Base-by-base conservation (phyloP, 2,113 vertebrate genomes). In the Bombycilla garrulus region DNA sequence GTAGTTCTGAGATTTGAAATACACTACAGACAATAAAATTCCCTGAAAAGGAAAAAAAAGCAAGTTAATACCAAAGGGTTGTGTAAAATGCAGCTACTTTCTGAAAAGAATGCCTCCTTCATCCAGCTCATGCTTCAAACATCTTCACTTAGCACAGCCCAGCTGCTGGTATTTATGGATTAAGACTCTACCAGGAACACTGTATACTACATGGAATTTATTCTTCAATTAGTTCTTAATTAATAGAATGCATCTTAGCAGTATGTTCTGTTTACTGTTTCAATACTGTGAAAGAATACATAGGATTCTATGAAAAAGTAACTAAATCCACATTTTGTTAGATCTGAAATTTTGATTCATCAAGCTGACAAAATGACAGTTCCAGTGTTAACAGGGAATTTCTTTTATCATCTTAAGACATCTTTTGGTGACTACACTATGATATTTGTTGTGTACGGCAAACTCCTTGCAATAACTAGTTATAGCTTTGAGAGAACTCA, bases 1-100 rank as follows among this genome's bases (percentile, higher is more conserved):
- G 89, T 94, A 95, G 84, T 93, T 81, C n/a, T 91, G 91, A 92
- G 71, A 88, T 97, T 95, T 96, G 56, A 97, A 87, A 65, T 44
- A 45, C 10, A 61, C 19, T 66, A 33, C 47, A 97, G 23, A 79
- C 8, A 54, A 5, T 78, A 60, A 72, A 96, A 92, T 91, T 15
- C 35, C 81, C 66, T 92, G 92, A 94, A 93, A 90, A 93, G 24
- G 45, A 44, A 74, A 38, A 38, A 35, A 48, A 73, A 44, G 1
- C 11, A 83, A 84, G 40, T 53, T 71, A 48, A 85, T 82, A 80
- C 4, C 1, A 45, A 89, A 90, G 64, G 11, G 73, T 36, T 91
- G 14, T 66, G 94, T 81, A 86, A 96, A 97, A 96, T 33, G 2
- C n/a, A 93, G 12, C 22, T 80, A 79, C 53, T 87, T 21, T 83